phyloP scores from a whole-genome alignment of 2,113 vertebrate species.

The Phocoena sinus region DNA sequence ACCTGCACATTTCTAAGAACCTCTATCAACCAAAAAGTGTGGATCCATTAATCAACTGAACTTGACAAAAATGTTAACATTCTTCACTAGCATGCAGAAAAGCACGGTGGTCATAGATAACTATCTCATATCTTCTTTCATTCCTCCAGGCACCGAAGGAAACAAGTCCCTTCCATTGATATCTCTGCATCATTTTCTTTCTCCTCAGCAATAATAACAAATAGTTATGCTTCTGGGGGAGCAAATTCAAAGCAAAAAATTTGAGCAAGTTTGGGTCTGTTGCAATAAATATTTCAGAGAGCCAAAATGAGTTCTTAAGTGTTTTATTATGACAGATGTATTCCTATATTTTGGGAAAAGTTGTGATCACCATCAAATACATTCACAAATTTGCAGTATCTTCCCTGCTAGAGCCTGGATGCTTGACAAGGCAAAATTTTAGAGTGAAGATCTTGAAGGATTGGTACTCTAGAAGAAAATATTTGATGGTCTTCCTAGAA shows the following conservation, averaged over 20 bases:
- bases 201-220: constrained; percentile 24
- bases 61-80: constrained; percentile 44
- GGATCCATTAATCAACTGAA: constrained; percentile 38
- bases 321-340: constrained; percentile 29
- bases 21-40: constrained; percentile 42
- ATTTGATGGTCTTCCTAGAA: background rate
- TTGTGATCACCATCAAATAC: background rate
- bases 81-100: constrained; percentile 45
- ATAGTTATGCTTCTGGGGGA: constrained; percentile 17
- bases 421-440: background rate
- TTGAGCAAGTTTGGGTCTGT: constrained; percentile 60
- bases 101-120: constrained; percentile 44
- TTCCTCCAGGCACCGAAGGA: constrained; percentile 40
- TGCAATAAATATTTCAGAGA: constrained; percentile 57
- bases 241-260: constrained; percentile 53
- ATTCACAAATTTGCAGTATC: background rate
- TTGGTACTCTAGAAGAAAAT: background rate
- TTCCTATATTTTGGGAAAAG: background rate
- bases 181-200: constrained; percentile 14
- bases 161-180: background rate
- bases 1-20: constrained; percentile 47
- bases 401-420: background rate
- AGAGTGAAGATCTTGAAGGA: background rate
- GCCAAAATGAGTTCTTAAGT: background rate
- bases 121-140: constrained; percentile 39